Conservation (phyloP, 1,140 invertebrate species). For the Dendroctonus ponderosae region DNA sequence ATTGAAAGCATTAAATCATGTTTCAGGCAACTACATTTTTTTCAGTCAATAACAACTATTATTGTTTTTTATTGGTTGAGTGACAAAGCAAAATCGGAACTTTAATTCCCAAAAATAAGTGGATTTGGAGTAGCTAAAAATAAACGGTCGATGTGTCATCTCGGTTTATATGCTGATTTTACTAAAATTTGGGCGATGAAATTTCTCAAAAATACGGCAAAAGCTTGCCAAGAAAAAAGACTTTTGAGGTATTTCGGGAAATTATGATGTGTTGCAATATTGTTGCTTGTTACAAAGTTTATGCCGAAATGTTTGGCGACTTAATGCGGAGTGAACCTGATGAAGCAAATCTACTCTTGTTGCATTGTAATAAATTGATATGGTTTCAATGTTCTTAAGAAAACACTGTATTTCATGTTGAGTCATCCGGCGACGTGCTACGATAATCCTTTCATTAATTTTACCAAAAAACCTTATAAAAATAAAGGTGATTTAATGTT, state of each 20-base stretch:
- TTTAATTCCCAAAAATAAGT: too few relatives aligned
- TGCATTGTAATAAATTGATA: too few relatives aligned
- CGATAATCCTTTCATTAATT: not conserved
- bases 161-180: constrained; percentile 19
- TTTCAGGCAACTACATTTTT: too few relatives aligned
- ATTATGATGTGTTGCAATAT: constrained; percentile 2
- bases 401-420: too few relatives aligned
- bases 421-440: not conserved
- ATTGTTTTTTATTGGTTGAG: too few relatives aligned
- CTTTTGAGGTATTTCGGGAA: constrained; percentile 10
- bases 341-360: too few relatives aligned
- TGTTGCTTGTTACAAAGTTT: not conserved
- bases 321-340: too few relatives aligned
- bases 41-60: too few relatives aligned
- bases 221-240: constrained; percentile 15
- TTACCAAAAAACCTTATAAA: constrained; percentile 3
- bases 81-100: too few relatives aligned
- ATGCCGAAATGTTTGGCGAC: not conserved
- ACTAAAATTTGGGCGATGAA: constrained; percentile 10
- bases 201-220: constrained; percentile 12
- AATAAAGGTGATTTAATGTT: constrained; percentile 18
- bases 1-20: too few relatives aligned
- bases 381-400: too few relatives aligned
- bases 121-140: not conserved
- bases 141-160: constrained; percentile 12